Base-by-base conservation (phyloP, 1,140 invertebrate species). In the Drosophila carrolli region DNA sequence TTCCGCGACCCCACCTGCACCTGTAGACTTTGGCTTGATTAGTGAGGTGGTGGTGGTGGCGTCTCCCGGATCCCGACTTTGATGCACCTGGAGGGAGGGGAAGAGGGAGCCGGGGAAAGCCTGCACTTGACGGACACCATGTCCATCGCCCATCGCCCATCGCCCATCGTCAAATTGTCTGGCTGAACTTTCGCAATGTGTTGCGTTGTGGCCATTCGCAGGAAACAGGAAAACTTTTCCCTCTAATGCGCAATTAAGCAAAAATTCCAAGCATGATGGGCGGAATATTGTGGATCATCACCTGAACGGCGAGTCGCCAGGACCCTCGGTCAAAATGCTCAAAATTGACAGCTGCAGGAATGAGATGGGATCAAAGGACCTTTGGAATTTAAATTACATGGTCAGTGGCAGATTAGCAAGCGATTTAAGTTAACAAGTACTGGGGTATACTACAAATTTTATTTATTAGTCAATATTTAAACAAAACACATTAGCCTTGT, bases 241-340 rank as follows among this genome's bases (percentile, higher is more conserved):
- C 60, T 71, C 71, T 78, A 83, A 68, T 77, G 75, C 79, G 79
- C 75, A 82, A 82, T 81, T 74, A 81, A 82, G 65, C 68, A 65
- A 67, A 78, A 74, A 63, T 67, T 66, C 55, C 29, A 32, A 32
- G 29, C 29, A 6, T 32, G 29, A 32, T 32, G 29, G 29, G 38
- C 11, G 10, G n/a, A 3, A 9, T 6, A 27, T 8, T 16, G 65
- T 48, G 48, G 67, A 57, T 56, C 67, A 71, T 70, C 63, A 50
- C 63, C 59, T 61, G 9, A 46, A 65, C 13, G 55, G 13, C 5
- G 11, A 19, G 19, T 6, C 35, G 27, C 19, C 19, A 23, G 8
- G 53, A 16, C 29, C 29, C 14, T 51, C n/a, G 23, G 51, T 62
- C 57, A 62, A 62, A 61, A 58, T 62, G 53, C 19, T 62, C 29